Base-by-base conservation (phyloP, 2,797 vertebrate genomes). In the Percopsis omiscomaycus region DNA sequence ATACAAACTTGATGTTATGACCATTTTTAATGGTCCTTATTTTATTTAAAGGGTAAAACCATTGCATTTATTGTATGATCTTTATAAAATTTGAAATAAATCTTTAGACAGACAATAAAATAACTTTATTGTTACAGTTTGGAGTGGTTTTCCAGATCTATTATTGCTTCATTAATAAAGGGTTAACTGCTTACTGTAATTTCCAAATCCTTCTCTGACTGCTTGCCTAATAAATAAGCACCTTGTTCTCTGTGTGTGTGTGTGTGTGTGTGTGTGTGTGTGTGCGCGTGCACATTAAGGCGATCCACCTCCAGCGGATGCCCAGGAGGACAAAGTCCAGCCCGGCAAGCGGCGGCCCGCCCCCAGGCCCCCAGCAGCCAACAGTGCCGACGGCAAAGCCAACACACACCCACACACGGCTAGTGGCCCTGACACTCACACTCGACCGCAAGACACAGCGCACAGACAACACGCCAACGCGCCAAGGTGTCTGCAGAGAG, bases 321-420 rank as follows among this genome's bases (percentile, higher is more conserved):
- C 91, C 78, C 90, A 94, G 76, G 95, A 96, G 92, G 92, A 93
- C 89, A 96, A 95, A 79, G 93, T 94, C 75, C 95, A 93, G 67
- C 87, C 89, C 68, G 82, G 86, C 84, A 93, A 92, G 74, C 93
- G 93, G 74, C 93, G 93, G 27, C 86, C 87, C 1, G 90, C 94
- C 83, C 93, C 95, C 77, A 96, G 96, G 89, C 85, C 88, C 0
- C 76, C 86, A 10, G 89, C 55, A 2, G 22, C 71, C 64, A 71
- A 71, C 57, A 83, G 68, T 28, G 48, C 60, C 9, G 75, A 68
- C 4, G 50, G 93, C 82, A 92, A 91, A 56, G 90, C 91, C 73
- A 93, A 59, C 28, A n/a, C 46, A 55, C 91, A 0, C 92, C 82
- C 66, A 92, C 94, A 0, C 92, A 94, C 66, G 56, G 51, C 68